A percentile compares a stretch with the other conserved stretches of the same genome.
Evolutionary conservation across 2,113 vertebrate genomes (phyloP).

Genomic region (Callaeas wilsoni): DNA sequence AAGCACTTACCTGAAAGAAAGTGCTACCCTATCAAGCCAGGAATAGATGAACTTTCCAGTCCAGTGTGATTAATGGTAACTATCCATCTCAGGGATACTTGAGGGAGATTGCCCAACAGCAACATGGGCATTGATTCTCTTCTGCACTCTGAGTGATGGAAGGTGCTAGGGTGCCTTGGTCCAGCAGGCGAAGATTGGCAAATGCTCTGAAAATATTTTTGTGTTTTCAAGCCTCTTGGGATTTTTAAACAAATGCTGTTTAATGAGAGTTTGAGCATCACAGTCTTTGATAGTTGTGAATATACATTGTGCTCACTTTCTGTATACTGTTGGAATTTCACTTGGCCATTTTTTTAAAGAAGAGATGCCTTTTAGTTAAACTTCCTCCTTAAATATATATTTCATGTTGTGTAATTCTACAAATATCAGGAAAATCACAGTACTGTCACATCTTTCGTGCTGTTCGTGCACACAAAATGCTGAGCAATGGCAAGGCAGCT

Average conservation of each 20-base stretch:
- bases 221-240: not conserved
- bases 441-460: not conserved
- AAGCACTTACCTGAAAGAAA: slow-evolving; percentile 43
- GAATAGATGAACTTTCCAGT: slow-evolving; percentile 27
- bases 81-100: not conserved
- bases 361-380: not conserved
- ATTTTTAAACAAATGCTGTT: not conserved
- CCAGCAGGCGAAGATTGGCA: not conserved
- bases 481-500: not conserved
- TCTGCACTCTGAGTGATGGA: not conserved
- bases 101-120: not conserved
- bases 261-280: not conserved
- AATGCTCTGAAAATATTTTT: not conserved
- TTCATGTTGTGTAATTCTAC: not conserved
- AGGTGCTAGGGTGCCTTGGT: not conserved
- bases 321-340: not conserved
- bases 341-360: not conserved
- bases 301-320: not conserved
- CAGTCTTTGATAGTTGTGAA: not conserved
- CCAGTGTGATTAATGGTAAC: not conserved
- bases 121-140: not conserved
- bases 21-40: not conserved
- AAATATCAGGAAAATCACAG: not conserved
- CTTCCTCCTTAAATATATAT: not conserved
- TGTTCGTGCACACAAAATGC: not conserved